Evolutionary conservation across 2,113 vertebrate genomes (phyloP).

Genomic region (Balaenoptera acutorostrata): DNA sequence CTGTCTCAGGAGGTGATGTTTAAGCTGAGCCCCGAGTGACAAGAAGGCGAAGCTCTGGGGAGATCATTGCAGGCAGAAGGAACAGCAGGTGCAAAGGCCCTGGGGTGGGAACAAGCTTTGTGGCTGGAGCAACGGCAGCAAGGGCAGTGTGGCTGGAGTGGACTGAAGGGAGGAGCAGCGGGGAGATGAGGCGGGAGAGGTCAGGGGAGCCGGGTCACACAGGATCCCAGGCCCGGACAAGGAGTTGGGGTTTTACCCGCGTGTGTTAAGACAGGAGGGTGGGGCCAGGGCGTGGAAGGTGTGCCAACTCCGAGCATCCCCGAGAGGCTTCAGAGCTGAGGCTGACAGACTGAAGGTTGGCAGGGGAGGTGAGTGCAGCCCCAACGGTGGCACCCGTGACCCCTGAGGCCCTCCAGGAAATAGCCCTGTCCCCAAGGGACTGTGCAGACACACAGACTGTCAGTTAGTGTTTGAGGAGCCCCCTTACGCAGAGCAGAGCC

Average conservation of each 20-base stretch:
- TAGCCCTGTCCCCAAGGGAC: not conserved
- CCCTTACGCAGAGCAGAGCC: not conserved
- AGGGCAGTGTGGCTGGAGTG: not conserved
- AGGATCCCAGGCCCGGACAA: too few species aligned
- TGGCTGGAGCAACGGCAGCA: not conserved
- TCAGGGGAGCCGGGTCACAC: not conserved
- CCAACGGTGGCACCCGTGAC: rapidly evolving
- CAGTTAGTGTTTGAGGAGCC: not conserved
- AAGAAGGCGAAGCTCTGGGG: not conserved
- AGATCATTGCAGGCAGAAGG: rapidly evolving
- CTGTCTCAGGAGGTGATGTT: not conserved
- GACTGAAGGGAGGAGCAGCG: not conserved
- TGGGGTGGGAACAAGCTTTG: not conserved
- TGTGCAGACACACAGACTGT: not conserved
- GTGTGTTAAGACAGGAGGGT: too few species aligned
- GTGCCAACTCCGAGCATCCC: not conserved
- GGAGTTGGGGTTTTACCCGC: not conserved
- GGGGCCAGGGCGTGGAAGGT: not conserved
- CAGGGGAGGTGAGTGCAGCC: not conserved
- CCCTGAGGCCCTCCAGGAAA: not conserved
- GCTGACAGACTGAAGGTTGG: not conserved
- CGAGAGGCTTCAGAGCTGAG: not conserved
- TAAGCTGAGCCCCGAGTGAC: not conserved
- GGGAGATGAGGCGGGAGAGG: not conserved
- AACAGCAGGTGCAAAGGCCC: not conserved